phyloP scores from a whole-genome alignment of 2,888 invertebrate species.

The Cataglyphis livida region DNA sequence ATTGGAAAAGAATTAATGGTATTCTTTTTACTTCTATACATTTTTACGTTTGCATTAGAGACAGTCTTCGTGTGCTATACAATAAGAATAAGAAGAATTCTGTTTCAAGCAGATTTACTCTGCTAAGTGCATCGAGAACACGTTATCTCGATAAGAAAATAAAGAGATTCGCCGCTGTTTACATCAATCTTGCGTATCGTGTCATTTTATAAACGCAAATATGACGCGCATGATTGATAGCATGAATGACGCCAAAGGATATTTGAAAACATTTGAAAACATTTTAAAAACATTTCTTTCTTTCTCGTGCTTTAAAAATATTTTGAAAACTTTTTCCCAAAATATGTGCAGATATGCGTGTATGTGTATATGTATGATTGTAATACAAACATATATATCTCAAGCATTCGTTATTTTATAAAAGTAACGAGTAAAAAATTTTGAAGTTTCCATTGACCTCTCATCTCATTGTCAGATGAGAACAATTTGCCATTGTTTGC shows the following conservation, averaged over 20 bases:
- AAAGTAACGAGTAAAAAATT: background rate
- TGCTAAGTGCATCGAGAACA: slow-evolving; percentile 53
- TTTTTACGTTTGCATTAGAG: slow-evolving; percentile 39
- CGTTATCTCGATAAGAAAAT: slow-evolving; percentile 53
- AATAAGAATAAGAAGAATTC: slow-evolving; percentile 41
- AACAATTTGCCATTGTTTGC: slow-evolving; percentile 41
- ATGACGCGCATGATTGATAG: slow-evolving; percentile 1
- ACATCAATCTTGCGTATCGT: slow-evolving; percentile 29
- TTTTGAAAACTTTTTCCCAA: background rate
- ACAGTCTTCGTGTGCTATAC: slow-evolving; percentile 12
- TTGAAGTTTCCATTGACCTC: slow-evolving; percentile 11
- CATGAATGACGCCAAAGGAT: background rate
- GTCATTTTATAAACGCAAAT: background rate
- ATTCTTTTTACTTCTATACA: slow-evolving; percentile 49
- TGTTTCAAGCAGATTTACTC: slow-evolving; percentile 52
- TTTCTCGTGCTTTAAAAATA: background rate
- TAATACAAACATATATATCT: background rate
- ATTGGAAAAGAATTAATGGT: slow-evolving; percentile 59
- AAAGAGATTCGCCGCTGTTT: slow-evolving; percentile 45
- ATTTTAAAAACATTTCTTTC: background rate
- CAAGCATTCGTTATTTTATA: background rate
- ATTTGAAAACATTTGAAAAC: background rate
- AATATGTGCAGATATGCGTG: background rate
- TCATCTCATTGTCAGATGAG: slow-evolving; percentile 1
- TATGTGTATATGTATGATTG: background rate